phyloP scores from a whole-genome alignment of 2,888 invertebrate species.

The Epinotia ramella region DNA sequence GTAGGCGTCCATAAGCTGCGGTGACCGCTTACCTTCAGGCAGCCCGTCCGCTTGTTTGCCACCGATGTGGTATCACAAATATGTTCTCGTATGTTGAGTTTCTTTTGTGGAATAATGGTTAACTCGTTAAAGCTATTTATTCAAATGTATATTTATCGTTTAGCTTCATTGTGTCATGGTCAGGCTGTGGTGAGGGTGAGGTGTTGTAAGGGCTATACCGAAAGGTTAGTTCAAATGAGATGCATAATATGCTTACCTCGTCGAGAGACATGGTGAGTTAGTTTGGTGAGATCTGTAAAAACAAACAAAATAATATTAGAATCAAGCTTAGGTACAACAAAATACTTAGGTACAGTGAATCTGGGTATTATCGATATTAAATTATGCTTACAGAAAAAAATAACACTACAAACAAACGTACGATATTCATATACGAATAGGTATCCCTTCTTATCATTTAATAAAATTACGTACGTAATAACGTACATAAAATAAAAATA shows the following conservation, averaged over 20 bases:
- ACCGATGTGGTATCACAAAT: too few relatives aligned
- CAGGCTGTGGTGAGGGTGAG: background rate
- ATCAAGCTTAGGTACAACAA: background rate
- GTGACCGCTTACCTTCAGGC: too few relatives aligned
- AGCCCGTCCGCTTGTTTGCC: too few relatives aligned
- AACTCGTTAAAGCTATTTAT: background rate
- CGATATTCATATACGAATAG: background rate
- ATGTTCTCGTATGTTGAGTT: too few relatives aligned
- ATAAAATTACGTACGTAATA: too few relatives aligned
- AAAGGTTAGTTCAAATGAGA: background rate
- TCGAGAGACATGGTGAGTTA: conserved; percentile 78
- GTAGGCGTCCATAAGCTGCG: too few relatives aligned
- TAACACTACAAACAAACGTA: background rate
- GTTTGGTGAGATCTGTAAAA: conserved; percentile 72
- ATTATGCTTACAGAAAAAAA: background rate
- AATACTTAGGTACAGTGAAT: too few relatives aligned
- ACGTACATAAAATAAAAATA: too few relatives aligned
- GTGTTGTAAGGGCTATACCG: background rate
- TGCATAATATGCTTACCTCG: conserved; percentile 66
- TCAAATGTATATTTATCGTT: background rate
- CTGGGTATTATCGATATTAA: background rate
- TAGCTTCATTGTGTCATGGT: background rate
- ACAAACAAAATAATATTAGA: conserved; percentile 47
- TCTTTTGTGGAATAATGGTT: too few relatives aligned
- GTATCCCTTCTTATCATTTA: too few relatives aligned